Base-by-base conservation (phyloP, 2,113 vertebrate genomes). In the Pollimyrus isidori region DNA sequence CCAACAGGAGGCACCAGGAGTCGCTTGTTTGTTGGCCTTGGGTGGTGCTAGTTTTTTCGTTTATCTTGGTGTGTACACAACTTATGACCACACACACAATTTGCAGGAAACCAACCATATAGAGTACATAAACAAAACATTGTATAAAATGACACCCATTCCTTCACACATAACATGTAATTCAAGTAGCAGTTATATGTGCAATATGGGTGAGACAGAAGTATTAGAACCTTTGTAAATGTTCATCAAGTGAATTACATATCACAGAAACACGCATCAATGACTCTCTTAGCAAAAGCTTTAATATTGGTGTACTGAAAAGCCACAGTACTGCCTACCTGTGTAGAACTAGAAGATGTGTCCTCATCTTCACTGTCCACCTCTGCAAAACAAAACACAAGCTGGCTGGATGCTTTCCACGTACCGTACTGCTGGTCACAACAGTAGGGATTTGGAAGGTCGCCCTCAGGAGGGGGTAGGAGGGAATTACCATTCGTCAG, bases 351-450 rank as follows among this genome's bases (percentile, higher is more conserved):
- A 6, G 62, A 23, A 21, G 56, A 30, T 11, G 46, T 80, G n/a
- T 91, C 88, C 73, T 90, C 89, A 45, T 91, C 90, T 53, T 58
- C 53, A 13, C 53, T 88, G 35, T 69, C 88, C 45, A 91, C 90
- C 88, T 89, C 88, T 91, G 53, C 39, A 88, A 90, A 90, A 69
- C 46, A 88, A 17, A 86, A 30, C 48, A 84, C 73, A 90, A 30
- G 39, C 21, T 42, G 39, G 88, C 19, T 49, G 0, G 21, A 39
- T 42, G 35, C 13, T 21, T 69, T 46, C 87, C 21, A 30, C 9
- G 3, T 49, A 62, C 17, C 0, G 39, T n/a, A 53, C 35, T 2
- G 4, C 15, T 39, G 17, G 35, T 56, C 52, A 87, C 15, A 15
- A 35, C 48, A 87, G 2, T 86, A 21, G 35, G 35, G 50, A 19